These are phyloP conservation scores for Ericerus pela DNA, from an alignment of 1,140 invertebrate genomes.

Conservation along the genomic window DNA sequence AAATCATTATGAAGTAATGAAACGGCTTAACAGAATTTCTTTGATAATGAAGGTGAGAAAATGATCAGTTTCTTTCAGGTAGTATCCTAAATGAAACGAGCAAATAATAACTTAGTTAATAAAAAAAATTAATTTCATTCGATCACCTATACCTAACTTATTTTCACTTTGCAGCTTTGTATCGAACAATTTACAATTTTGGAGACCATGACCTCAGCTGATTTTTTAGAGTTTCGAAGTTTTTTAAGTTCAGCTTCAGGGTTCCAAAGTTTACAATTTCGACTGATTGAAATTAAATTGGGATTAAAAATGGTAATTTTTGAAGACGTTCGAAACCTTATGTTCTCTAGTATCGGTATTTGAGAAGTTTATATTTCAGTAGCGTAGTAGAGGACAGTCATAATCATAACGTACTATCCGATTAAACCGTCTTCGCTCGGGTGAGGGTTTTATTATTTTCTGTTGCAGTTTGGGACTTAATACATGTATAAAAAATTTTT, in stretches of 20 bases:
- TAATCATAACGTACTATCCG: too few relatives aligned
- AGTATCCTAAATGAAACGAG: too few relatives aligned
- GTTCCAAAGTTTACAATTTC: conserved; percentile 94
- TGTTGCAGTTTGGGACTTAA: too few relatives aligned
- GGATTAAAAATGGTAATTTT: conserved; percentile 66
- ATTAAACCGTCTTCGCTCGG: too few relatives aligned
- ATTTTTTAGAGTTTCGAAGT: conserved; percentile 91
- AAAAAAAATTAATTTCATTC: not conserved
- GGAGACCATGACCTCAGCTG: conserved; percentile 94
- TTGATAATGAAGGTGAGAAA: conserved; percentile 78
- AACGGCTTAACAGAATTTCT: conserved; percentile 77
- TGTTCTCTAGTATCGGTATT: too few relatives aligned
- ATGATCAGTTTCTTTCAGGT: too few relatives aligned
- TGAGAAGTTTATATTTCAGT: too few relatives aligned
- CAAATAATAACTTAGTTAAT: not conserved
- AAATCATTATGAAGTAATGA: conserved; percentile 85
- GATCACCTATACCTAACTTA: not conserved
- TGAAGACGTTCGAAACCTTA: too few relatives aligned
- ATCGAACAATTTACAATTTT: conserved; percentile 94
- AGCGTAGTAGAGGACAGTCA: too few relatives aligned
- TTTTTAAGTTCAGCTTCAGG: conserved; percentile 89
- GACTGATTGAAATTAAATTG: conserved; percentile 90
- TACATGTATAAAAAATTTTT: too few relatives aligned
- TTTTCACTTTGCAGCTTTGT: conserved; percentile 47
- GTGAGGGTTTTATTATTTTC: too few relatives aligned